Percentiles rank a stretch among this genome's conserved stretches.
phyloP scores from a whole-genome alignment of 2,113 vertebrate genomes.

The Amazona vittata region DNA sequence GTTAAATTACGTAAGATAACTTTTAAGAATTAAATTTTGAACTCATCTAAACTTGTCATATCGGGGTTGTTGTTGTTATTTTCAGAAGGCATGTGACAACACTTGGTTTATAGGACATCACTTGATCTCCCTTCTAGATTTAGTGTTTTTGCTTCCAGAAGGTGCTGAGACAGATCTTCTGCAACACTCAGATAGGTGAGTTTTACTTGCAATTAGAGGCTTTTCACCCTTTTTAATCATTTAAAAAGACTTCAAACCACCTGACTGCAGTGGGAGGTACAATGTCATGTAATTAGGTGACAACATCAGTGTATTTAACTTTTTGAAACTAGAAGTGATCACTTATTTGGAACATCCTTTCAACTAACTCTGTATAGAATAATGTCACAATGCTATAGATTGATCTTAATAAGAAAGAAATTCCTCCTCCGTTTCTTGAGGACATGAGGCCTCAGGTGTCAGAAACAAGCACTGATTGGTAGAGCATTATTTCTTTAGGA shows the following conservation, averaged over 20 bases:
- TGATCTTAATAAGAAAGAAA: neutral
- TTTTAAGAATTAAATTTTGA: neutral
- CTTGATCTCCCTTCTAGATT: slow-evolving; percentile 80
- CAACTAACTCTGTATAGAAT: neutral
- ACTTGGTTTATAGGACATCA: slow-evolving; percentile 84
- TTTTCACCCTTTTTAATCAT: neutral
- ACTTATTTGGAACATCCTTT: neutral
- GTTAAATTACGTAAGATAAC: neutral
- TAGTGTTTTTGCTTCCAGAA: slow-evolving; percentile 84
- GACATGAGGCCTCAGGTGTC: neutral
- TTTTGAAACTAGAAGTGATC: neutral
- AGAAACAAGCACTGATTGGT: neutral
- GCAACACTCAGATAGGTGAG: slow-evolving; percentile 88
- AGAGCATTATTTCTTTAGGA: neutral
- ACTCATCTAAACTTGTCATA: neutral
- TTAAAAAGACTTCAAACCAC: neutral
- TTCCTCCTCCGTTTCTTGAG: neutral
- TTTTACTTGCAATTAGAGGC: neutral
- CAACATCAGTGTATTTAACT: neutral
- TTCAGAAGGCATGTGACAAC: slow-evolving; percentile 72
- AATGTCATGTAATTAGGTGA: neutral
- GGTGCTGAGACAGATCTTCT: slow-evolving; percentile 90
- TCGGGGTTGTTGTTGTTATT: neutral
- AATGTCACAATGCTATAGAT: neutral
- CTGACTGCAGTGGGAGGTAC: neutral